Conservation (phyloP, 2,797 vertebrate genomes). For the Balearica regulorum region DNA sequence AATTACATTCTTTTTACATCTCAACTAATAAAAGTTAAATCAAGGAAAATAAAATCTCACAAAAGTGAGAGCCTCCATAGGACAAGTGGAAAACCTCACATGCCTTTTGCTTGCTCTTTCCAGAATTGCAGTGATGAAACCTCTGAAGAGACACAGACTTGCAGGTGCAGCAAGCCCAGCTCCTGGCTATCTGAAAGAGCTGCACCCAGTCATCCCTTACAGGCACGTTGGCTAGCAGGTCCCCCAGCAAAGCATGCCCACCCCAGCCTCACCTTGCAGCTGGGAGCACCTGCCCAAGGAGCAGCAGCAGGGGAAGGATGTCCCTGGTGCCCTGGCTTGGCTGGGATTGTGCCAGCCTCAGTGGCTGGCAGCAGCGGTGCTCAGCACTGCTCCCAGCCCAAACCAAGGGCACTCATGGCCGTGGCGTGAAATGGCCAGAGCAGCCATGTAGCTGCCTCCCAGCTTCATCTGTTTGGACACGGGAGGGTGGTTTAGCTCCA, state of each 20-base stretch:
- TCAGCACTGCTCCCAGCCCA: background rate
- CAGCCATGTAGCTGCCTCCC: background rate
- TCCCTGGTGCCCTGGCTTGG: background rate
- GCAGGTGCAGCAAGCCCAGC: background rate
- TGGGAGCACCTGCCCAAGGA: fast-evolving
- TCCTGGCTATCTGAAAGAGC: background rate
- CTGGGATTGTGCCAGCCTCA: background rate
- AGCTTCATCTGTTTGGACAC: background rate
- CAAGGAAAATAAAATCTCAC: background rate
- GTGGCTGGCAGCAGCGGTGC: fast-evolving
- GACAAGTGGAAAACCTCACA: background rate
- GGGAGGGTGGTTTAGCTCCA: background rate
- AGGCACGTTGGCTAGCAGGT: fast-evolving
- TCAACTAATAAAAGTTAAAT: background rate
- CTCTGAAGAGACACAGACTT: background rate
- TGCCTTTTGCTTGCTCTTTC: background rate
- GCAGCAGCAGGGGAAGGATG: background rate
- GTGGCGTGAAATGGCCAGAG: fast-evolving
- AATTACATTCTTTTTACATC: background rate
- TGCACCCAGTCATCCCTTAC: fast-evolving
- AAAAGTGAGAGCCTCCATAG: background rate
- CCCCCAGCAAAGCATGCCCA: background rate
- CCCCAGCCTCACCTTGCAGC: background rate
- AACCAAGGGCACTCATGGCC: background rate
- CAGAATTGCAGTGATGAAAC: background rate